Evolutionary conservation across 2,888 invertebrate genomes (phyloP).

Genomic region (Mesorhabditis belari): DNA sequence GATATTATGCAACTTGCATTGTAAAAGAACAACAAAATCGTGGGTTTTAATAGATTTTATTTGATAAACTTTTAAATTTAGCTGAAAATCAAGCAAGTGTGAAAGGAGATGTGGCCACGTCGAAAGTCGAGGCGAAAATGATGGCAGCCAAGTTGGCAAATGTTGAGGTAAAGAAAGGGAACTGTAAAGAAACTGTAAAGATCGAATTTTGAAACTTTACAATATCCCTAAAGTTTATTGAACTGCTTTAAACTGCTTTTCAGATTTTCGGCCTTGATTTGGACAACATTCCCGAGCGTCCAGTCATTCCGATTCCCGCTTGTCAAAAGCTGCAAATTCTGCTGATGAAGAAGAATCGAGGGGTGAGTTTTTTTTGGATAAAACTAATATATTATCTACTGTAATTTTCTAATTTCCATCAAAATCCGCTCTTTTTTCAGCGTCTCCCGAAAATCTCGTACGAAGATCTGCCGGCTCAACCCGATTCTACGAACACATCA

Average conservation of each 20-base stretch:
- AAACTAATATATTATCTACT: too few relatives aligned
- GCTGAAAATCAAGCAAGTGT: background rate
- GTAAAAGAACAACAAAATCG: background rate
- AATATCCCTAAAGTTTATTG: too few relatives aligned
- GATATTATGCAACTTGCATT: background rate
- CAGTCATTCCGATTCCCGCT: background rate
- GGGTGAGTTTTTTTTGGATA: background rate
- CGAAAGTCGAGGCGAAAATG: slow-evolving; percentile 18
- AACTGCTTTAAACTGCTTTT: background rate
- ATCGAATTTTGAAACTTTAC: too few relatives aligned
- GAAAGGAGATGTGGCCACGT: slow-evolving; percentile 2
- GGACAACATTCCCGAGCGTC: background rate
- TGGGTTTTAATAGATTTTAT: background rate
- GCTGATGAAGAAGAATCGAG: background rate
- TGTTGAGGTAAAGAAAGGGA: background rate
- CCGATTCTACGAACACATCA: background rate
- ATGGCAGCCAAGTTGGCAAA: slow-evolving; percentile 6
- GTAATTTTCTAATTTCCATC: too few relatives aligned
- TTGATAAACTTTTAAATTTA: background rate
- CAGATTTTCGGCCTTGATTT: background rate
- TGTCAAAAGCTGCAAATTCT: background rate
- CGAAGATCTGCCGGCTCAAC: background rate
- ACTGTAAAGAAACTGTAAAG: too few relatives aligned
- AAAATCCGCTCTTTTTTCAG: too few relatives aligned
- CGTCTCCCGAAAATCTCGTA: background rate